phyloP scores from a whole-genome alignment of 2,113 vertebrate species.

The Rousettus leschenaultii region DNA sequence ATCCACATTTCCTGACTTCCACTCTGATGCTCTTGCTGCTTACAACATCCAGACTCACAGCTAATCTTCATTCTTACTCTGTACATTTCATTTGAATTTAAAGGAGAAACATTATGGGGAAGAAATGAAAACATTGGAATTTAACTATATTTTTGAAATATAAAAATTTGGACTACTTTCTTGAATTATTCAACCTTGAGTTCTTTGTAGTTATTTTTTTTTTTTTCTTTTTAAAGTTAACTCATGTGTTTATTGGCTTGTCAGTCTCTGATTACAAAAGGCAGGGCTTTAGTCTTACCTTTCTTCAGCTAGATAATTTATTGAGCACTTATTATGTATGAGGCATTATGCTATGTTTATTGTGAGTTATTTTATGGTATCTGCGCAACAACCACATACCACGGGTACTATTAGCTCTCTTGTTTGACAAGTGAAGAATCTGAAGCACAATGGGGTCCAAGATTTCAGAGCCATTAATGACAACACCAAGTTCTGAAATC shows the following conservation, averaged over 20 bases:
- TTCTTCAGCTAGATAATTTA: neutral
- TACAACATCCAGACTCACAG: neutral
- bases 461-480: neutral
- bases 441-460: neutral
- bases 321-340: neutral
- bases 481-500: neutral
- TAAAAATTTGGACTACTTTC: neutral
- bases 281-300: neutral
- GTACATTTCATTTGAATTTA: neutral
- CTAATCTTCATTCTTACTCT: neutral
- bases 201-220: neutral
- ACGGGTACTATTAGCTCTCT: neutral
- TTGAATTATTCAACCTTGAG: neutral
- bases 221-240: neutral
- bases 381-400: neutral
- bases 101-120: neutral
- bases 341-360: neutral
- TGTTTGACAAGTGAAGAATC: neutral
- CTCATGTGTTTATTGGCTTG: neutral
- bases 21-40: neutral
- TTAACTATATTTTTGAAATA: neutral
- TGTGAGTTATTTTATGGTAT: neutral
- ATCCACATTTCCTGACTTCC: neutral
- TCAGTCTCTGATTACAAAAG: neutral
- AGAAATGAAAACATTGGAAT: neutral